These are phyloP conservation scores for Drosophila tripunctata DNA, from an alignment of 2,888 invertebrate species.

Conservation along the genomic window DNA sequence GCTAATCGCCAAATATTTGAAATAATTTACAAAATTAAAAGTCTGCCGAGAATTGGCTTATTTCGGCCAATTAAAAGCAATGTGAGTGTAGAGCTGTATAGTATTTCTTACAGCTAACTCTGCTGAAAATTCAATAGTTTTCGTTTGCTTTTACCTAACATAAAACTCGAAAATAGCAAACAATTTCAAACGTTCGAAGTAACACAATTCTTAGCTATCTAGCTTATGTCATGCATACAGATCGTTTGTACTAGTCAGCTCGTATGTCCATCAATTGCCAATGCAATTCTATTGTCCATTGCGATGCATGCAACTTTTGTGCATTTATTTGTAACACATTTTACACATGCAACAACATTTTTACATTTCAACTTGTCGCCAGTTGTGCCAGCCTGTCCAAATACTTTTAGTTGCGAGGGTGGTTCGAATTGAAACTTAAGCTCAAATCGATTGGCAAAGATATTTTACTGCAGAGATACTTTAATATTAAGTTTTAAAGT, in stretches of 20 bases:
- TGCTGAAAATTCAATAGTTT: background rate
- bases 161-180: background rate
- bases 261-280: background rate
- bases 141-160: background rate
- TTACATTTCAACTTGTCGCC: constrained; percentile 34
- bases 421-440: background rate
- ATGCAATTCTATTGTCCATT: constrained; percentile 1
- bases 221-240: background rate
- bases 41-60: constrained; percentile 34
- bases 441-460: background rate
- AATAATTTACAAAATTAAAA: constrained; percentile 64
- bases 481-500: no score
- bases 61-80: constrained; percentile 46
- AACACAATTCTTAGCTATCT: background rate
- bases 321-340: constrained; percentile 24
- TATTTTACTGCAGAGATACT: no score
- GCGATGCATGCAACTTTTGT: background rate
- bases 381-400: constrained; percentile 18
- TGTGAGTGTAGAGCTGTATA: constrained; percentile 1
- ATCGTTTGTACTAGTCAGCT: background rate
- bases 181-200: background rate
- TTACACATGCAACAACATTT: constrained; percentile 22
- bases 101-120: background rate
- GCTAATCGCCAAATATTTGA: constrained; percentile 72
- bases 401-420: constrained; percentile 21